A percentile compares a stretch with the other conserved stretches of the same genome.
Conservation (phyloP, 1,140 invertebrate species). For the Sminthurides bifidus region DNA sequence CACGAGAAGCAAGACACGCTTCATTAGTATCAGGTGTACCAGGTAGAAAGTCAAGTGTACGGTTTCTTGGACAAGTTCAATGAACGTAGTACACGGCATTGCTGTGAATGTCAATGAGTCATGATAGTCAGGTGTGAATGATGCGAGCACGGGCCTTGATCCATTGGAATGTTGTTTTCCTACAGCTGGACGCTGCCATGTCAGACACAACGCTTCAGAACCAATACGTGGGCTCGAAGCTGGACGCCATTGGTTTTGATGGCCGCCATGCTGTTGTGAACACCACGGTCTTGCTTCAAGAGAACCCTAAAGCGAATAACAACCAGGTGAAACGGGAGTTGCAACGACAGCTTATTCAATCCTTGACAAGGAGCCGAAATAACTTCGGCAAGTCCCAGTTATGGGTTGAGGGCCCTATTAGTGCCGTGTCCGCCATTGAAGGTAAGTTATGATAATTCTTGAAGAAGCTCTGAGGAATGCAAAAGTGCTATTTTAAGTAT, state of each 20-base stretch:
- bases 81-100: no score
- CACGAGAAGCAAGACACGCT: no score
- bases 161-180: constrained; percentile 12
- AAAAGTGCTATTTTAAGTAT: background rate
- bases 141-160: no score
- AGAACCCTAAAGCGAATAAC: constrained; percentile 53
- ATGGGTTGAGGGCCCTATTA: constrained; percentile 64
- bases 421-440: constrained; percentile 56
- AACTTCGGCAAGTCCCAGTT: constrained; percentile 73
- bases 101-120: no score
- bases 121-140: no score
- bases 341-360: constrained; percentile 68
- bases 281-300: constrained; percentile 61
- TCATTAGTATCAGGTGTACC: no score
- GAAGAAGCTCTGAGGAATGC: background rate
- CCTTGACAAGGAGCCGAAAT: constrained; percentile 65
- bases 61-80: no score
- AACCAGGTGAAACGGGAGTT: constrained; percentile 53
- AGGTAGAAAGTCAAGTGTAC: no score
- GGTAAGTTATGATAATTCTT: constrained; percentile 37
- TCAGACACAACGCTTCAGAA: constrained; percentile 78
- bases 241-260: constrained; percentile 57
- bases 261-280: constrained; percentile 60
- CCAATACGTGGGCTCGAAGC: constrained; percentile 62
- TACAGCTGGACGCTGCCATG: constrained; percentile 71